These are phyloP conservation scores for Drosophila hydei DNA, from an alignment of 1,140 invertebrate genomes.

Conservation along the genomic window DNA sequence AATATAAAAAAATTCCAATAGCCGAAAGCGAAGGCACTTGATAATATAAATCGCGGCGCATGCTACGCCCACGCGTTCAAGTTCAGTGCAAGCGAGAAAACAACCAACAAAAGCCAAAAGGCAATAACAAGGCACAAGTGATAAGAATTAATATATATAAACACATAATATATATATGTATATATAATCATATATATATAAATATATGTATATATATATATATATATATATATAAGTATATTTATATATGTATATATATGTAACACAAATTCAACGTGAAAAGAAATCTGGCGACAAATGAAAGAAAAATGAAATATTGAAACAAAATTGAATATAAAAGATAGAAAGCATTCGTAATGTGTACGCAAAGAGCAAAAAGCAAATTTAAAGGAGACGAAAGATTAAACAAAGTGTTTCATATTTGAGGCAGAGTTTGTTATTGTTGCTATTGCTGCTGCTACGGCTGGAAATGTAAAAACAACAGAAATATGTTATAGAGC, in stretches of 20 bases:
- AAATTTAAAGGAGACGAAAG: constrained; percentile 49
- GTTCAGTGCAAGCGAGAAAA: constrained; percentile 60
- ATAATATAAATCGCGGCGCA: constrained; percentile 56
- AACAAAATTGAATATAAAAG: constrained; percentile 50
- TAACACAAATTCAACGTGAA: constrained; percentile 74
- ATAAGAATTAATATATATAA: constrained; percentile 63
- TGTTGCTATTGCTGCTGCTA: constrained; percentile 52
- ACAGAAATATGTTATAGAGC: constrained; percentile 29
- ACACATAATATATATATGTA: background rate
- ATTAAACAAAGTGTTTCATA: constrained; percentile 76
- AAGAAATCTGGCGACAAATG: constrained; percentile 69
- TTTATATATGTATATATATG: constrained; percentile 32
- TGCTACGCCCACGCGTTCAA: constrained; percentile 64
- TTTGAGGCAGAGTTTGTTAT: constrained; percentile 70
- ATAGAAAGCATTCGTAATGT: constrained; percentile 77
- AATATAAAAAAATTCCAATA: constrained; percentile 73
- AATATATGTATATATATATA: background rate
- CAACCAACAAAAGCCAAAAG: constrained; percentile 35
- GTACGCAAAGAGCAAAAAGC: constrained; percentile 56
- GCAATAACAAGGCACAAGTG: constrained; percentile 44
- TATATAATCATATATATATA: background rate
- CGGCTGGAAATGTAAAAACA: constrained; percentile 49
- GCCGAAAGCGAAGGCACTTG: constrained; percentile 61
- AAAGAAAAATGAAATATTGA: constrained; percentile 47
- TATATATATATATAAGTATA: background rate